Evolutionary conservation across 2,113 vertebrate species (phyloP), one percentile per base, ranked within the genome.

Genomic region (Syrrhaptes paradoxus): DNA sequence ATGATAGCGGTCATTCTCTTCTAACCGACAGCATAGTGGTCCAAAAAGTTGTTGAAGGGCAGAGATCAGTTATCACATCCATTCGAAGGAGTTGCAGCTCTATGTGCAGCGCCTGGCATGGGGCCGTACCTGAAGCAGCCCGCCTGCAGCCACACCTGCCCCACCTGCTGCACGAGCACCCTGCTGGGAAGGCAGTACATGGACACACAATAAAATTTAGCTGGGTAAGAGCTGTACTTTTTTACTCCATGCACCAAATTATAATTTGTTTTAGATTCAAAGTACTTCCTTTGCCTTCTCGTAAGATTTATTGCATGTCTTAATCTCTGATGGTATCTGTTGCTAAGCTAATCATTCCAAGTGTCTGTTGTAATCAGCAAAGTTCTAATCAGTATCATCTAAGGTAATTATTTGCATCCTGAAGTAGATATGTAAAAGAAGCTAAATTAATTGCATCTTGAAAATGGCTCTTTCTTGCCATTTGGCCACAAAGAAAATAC

Each of bases 71-170:
- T 17, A 15, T 49, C 41, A 9, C 16, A 5, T 20, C 55, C 19
- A 4, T 7, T 13, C 0, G 6, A 68, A 51, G 28, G 71, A 90
- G 25, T 9, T 1, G 0, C 26, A 78, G 22, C 28, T 68, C 22
- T 1, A 16, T 2, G 3, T 3, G 5, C 34, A 66, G 15, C 2
- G 2, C 13, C 31, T 0, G 0, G 16, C 4, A 32, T 18, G 7
- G 31, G 24, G 21, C 21, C 0, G 0, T 10, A 36, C 2, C 21
- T 61, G 18, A n/a, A n/a, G 45, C 25, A 68, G 32, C 13, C 54
- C 15, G 34, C 38, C 41, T 1, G 0, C 24, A 63, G 45, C 51
- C 55, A n/a, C 29, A 7, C 10, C n/a, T 26, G 17, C 26, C 22
- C 19, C 22, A 22, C 7, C 21, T 43, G 11, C 36, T 4, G 9